These are phyloP conservation scores for Cyrtorhinus lividipennis DNA, from an alignment of 1,140 invertebrate genomes.

Conservation along the genomic window DNA sequence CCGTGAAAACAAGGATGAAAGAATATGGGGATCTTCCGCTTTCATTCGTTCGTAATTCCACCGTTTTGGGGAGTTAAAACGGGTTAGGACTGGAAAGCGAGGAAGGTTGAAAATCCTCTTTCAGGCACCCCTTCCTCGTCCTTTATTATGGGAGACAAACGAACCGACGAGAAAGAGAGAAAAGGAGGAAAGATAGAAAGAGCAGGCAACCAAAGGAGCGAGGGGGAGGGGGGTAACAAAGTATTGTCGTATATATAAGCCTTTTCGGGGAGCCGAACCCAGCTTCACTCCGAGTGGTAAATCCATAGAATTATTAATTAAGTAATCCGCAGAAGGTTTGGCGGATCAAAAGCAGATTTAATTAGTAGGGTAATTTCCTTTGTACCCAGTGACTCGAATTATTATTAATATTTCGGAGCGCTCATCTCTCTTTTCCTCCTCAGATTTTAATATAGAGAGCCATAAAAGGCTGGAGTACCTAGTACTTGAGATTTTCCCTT, in stretches of 20 bases:
- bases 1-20: too few species aligned
- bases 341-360: constrained; percentile 15
- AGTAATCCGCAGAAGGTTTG: constrained; percentile 15
- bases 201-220: neutral
- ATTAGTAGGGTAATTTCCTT: constrained; percentile 15
- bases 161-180: neutral
- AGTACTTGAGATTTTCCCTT: neutral
- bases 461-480: constrained; percentile 3
- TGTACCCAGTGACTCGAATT: constrained; percentile 12
- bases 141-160: constrained; percentile 12
- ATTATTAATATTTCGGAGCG: constrained; percentile 13
- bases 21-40: constrained; percentile 1
- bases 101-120: constrained; percentile 8
- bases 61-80: constrained; percentile 10
- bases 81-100: neutral
- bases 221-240: neutral
- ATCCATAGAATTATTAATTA: constrained; percentile 17
- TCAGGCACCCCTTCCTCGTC: neutral
- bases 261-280: neutral
- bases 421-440: constrained; percentile 5
- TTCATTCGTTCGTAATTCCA: constrained; percentile 11
- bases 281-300: constrained; percentile 5
- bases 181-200: neutral
- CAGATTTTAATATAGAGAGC: constrained; percentile 4
- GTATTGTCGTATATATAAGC: constrained; percentile 15